Base-by-base conservation (phyloP, 2,113 vertebrate species). In the Entelurus aequoreus region DNA sequence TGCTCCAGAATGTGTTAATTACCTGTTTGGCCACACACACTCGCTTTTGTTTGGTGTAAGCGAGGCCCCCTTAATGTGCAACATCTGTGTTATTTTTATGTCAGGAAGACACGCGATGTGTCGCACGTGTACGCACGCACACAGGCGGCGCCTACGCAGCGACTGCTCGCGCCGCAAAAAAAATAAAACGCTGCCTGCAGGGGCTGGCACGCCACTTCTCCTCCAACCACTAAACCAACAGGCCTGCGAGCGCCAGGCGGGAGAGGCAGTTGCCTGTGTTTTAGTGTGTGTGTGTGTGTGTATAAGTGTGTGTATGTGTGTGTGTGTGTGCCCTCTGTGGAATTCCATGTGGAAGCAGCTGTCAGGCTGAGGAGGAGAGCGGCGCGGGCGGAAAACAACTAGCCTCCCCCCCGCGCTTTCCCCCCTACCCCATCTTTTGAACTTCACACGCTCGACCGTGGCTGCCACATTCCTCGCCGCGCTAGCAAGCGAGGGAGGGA, bases 321-420 rank as follows among this genome's bases (percentile, higher is more conserved):
- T 54, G 76, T 36, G 61, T 57, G 61, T 57, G 60, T 54, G 76
- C 81, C 72, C 86, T 82, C 86, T 56, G 80, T 78, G 87, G 83
- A 85, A 86, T 86, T 85, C 72, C 66, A 72, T 80, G 84, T 82
- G 59, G 76, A 48, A 83, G 84, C 84, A 86, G 86, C 85, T 88
- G 87, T 87, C 87, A 84, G 79, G 67, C 80, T 82, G 79, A 81
- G 76, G 75, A 77, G 80, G 75, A 78, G 77, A 77, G 80, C 79
- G 63, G 80, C 58, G 66, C 61, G 60, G 81, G 77, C 65, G 73
- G 72, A 87, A 86, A 86, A 87, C 77, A 79, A 84, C 81, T 69
- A 55, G 42, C 76, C 82, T 46, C 62, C 49, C 13, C 35, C 54
- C 53, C 53, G 64, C 55, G 53, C 36, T 58, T 60, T 37, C n/a